Evolutionary conservation across 2,797 vertebrate genomes (phyloP), one percentile per base, ranked within the genome.

Genomic region (Lerista edwardsae): DNA sequence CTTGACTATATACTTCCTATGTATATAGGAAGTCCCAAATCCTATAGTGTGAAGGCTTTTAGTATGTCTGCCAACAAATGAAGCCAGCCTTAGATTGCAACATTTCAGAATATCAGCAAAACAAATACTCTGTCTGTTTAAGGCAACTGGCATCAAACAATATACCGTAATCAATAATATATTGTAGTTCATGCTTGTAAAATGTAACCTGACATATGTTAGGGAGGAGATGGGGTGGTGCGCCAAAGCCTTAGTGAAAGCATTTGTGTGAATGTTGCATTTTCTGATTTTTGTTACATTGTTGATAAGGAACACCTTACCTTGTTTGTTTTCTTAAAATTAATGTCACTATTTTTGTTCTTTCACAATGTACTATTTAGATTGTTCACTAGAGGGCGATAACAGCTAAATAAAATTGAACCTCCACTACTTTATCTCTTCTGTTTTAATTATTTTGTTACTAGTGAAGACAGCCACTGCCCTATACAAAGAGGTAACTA

Each of bases 361-460:
- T 84, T 75, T 75, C 29, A 51, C 1, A n/a, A 3, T 72, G 36
- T 51, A 62, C 15, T 36, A 62, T 80, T 67, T 41, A 11, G 2
- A 15, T 39, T 62, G 25, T 55, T 34, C 87, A 79, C 79, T 79
- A 75, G 87, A 75, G 75, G 83, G 87, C 80, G 82, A 29, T 41
- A 75, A 15, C 11, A 51, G 6, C 65, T 74, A 68, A 65, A 44
- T 68, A 80, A 82, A 85, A 79, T 19, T 2, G 71, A 51, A 19
- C 4, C 11, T 6, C 29, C 8, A 14, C 6, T 41, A 65, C 2
- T 15, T 10, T 23, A 75, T 61, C 3, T 71, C 29, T 77, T 75
- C 51, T 27, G 1, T 27, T 75, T 75, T 75, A 17, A 55, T 15
- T 55, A 55, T 55, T 55, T 55, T 55, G 51, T 55, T 55, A 55